phyloP scores from a whole-genome alignment of 1,140 invertebrate genomes.

The Drosophila nigrodunni region DNA sequence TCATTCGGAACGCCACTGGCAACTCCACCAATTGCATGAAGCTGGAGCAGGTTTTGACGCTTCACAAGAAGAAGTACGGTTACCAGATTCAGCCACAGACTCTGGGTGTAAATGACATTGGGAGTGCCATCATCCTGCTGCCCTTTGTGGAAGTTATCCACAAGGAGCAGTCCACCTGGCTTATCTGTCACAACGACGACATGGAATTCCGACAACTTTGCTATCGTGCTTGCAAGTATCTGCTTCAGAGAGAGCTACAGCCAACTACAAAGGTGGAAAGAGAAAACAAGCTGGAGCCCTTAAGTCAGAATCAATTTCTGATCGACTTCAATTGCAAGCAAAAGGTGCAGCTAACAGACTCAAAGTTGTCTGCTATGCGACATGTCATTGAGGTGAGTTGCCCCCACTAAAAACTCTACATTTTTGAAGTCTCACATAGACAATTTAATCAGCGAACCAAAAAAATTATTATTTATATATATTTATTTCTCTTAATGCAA shows the following conservation, averaged over 20 bases:
- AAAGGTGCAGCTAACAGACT: constrained; percentile 53
- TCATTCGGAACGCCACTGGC: constrained; percentile 66
- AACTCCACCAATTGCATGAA: constrained; percentile 66
- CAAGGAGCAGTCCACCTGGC: constrained; percentile 64
- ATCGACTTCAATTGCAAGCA: constrained; percentile 63
- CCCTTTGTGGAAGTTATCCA: constrained; percentile 76
- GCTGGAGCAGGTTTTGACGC: constrained; percentile 70
- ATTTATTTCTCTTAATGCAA: too few relatives aligned
- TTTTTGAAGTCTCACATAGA: neutral
- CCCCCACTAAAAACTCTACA: neutral
- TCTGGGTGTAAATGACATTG: constrained; percentile 66
- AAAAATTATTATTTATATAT: too few relatives aligned
- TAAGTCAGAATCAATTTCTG: constrained; percentile 53
- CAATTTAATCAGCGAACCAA: too few relatives aligned
- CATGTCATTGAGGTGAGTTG: constrained; percentile 73
- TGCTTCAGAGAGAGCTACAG: constrained; percentile 46
- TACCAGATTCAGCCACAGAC: constrained; percentile 79
- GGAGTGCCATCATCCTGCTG: constrained; percentile 64
- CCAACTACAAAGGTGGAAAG: neutral
- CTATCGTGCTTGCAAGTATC: constrained; percentile 65
- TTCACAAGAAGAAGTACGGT: constrained; percentile 83
- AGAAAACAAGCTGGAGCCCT: neutral
- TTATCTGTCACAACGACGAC: constrained; percentile 79
- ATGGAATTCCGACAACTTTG: constrained; percentile 63
- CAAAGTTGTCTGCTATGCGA: constrained; percentile 70